Conservation (phyloP, 2,113 vertebrate genomes). For the Ascaphus truei region DNA sequence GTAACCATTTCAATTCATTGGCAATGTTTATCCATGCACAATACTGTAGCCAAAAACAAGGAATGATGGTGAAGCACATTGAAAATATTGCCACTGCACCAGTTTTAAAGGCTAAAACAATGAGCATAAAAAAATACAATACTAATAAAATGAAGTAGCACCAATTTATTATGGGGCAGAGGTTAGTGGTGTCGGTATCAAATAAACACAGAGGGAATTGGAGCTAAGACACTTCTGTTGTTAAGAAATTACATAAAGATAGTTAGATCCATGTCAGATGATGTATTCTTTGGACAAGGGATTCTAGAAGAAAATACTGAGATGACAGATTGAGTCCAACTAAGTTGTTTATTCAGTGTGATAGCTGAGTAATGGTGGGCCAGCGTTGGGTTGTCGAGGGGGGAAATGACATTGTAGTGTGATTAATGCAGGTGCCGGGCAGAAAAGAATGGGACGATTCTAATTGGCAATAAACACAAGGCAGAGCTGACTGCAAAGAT, state of each 20-base stretch:
- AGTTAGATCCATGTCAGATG: not conserved
- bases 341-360: not conserved
- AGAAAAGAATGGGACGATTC: not conserved
- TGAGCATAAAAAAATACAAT: too few relatives aligned
- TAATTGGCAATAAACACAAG: conserved; percentile 23
- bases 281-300: not conserved
- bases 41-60: too few relatives aligned
- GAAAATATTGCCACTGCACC: too few relatives aligned
- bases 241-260: not conserved
- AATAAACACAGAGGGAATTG: too few relatives aligned
- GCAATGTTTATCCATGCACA: too few relatives aligned
- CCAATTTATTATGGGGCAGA: too few relatives aligned
- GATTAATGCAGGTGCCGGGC: conserved; percentile 3
- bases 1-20: too few relatives aligned
- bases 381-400: not conserved
- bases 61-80: too few relatives aligned
- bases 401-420: not conserved
- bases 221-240: too few relatives aligned
- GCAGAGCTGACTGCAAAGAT: not conserved
- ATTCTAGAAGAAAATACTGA: not conserved
- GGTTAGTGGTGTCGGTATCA: too few relatives aligned
- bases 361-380: conserved; percentile 3
- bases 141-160: too few relatives aligned
- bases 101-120: too few relatives aligned
- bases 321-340: not conserved